Conservation (phyloP, 1,140 invertebrate genomes). For the Epicauta chinensis region DNA sequence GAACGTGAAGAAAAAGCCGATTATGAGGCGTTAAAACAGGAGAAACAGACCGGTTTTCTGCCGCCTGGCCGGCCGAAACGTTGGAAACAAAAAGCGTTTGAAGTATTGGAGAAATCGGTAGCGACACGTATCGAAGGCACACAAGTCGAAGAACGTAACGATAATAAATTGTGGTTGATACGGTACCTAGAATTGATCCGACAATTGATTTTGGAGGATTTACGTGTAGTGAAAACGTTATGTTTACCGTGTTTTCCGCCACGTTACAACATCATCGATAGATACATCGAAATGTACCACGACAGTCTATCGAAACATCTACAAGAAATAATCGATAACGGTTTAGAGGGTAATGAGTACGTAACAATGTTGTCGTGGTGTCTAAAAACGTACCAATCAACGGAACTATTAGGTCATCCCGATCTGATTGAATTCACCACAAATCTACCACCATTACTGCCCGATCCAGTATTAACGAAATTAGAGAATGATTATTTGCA, state of each 20-base stretch:
- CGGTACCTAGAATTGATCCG: conserved; percentile 64
- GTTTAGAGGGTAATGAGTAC: conserved; percentile 93
- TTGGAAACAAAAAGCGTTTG: conserved; percentile 83
- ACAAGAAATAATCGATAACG: conserved; percentile 78
- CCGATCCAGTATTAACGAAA: conserved; percentile 43
- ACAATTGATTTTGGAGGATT: conserved; percentile 83
- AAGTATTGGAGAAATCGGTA: conserved; percentile 79
- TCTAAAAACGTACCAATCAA: conserved; percentile 75
- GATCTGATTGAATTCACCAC: conserved; percentile 77
- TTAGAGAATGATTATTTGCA: conserved; percentile 37
- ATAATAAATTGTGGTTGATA: conserved; percentile 96
- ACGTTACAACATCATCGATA: conserved; percentile 87
- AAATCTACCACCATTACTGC: conserved; percentile 66
- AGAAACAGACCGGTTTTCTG: conserved; percentile 79
- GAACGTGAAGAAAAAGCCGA: conserved; percentile 94
- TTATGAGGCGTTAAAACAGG: conserved; percentile 68
- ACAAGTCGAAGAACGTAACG: conserved; percentile 82
- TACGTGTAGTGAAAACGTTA: conserved; percentile 86
- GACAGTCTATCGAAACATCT: conserved; percentile 77
- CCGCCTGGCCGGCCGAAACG: conserved; percentile 89
- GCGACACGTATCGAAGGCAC: conserved; percentile 80
- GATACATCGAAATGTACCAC: conserved; percentile 93
- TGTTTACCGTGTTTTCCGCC: conserved; percentile 94
- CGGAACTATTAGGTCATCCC: conserved; percentile 80
- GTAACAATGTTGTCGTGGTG: conserved; percentile 92